A percentile compares a stretch with the other conserved stretches of the same genome.
These are phyloP conservation scores for Schizaphis graminum DNA, from an alignment of 2,888 invertebrate genomes.

Conservation along the genomic window DNA sequence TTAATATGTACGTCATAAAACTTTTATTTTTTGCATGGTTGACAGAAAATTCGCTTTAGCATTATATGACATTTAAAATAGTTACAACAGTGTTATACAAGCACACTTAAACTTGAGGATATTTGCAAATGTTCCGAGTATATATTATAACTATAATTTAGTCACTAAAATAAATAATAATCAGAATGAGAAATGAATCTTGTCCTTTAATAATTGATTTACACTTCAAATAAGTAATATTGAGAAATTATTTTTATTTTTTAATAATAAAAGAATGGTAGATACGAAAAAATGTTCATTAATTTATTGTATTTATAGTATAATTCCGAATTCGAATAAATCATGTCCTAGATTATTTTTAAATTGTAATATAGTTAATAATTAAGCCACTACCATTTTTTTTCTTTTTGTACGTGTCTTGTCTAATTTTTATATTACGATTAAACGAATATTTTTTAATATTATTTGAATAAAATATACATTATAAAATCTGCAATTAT, in stretches of 20 bases:
- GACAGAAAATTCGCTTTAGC: neutral
- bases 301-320: neutral
- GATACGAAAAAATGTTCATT: neutral
- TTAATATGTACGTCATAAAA: neutral
- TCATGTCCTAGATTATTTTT: neutral
- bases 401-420: neutral
- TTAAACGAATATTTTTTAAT: neutral
- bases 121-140: neutral
- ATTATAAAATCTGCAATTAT: neutral
- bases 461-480: neutral
- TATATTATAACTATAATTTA: no score
- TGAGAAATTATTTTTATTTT: neutral
- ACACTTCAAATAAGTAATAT: neutral
- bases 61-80: neutral
- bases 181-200: neutral
- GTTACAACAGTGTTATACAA: neutral
- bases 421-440: neutral
- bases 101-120: neutral
- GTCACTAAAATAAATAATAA: no score
- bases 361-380: neutral
- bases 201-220: neutral
- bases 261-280: neutral
- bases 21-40: neutral
- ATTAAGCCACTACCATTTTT: neutral
- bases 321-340: neutral